Evolutionary conservation across 2,113 vertebrate species (phyloP), one percentile per base, ranked within the genome.

Genomic region (Willisornis vidua): DNA sequence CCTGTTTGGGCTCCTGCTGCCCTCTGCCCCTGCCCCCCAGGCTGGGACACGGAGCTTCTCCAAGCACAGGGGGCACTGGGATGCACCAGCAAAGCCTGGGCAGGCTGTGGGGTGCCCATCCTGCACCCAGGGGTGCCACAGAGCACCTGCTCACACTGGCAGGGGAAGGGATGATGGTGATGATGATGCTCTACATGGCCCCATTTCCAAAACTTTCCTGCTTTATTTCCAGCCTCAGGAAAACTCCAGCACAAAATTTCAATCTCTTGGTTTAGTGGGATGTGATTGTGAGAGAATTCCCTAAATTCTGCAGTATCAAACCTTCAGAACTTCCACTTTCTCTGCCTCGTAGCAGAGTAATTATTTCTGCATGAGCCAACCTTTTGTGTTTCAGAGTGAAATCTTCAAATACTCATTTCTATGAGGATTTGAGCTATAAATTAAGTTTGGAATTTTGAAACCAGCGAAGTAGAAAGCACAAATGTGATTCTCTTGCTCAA

Each of bases 31-130:
- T n/a, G n/a, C 3, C 10, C 19, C 72, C 48, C 3, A 25, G 59
- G 54, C 35, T 62, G 31, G 1, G 2, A 14, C 7, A 7, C 0
- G 1, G 54, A 1, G 2, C 22, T 2, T 25, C 13, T 10, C 55
- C 17, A 23, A 9, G 55, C 3, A 6, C 31, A 33, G 28, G 24
- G 12, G 19, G 39, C 46, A 19, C 37, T 1, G 12, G 10, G 18
- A 29, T 6, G 45, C 35, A 17, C 14, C 37, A 31, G 51, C 43
- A 16, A 28, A 20, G 9, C 7, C 2, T 0, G 55, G 41, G 54
- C 8, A 6, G 12, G 52, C 48, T 62, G 25, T 2, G 1, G 14
- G 1, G 9, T 16, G 25, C 11, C 71, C 58, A 23, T 5, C 57
- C 77, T 58, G 49, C 18, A 9, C 26, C 63, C 29, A 0, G 3